Evolutionary conservation across 2,888 invertebrate species (phyloP), one percentile per base, ranked within the genome.

Genomic region (Aradus depressus): DNA sequence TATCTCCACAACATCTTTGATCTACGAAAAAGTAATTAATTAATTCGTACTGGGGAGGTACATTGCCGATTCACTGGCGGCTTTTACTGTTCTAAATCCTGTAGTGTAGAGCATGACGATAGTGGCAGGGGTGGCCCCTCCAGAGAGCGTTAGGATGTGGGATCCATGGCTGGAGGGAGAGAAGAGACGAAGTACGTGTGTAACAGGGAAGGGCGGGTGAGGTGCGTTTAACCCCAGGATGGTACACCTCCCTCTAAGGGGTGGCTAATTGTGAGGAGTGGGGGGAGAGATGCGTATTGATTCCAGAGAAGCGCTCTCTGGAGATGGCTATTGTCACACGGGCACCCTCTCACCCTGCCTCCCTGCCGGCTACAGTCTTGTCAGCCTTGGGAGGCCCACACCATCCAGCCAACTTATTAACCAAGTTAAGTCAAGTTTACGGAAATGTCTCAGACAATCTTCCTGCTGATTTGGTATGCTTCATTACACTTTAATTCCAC

Each of bases 241-340:
- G 42, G 42, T 25, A 26, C 23, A 42, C 42, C 42, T 42, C 42
- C 42, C 42, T 26, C 41, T 45, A 22, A 35, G 32, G 39, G 44
- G 31, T 38, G 47, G 47, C 47, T 47, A 37, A 34, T 50, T 50
- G 50, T 50, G 34, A 50, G 41, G 45, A 43, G 49, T 49, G 49
- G 49, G 48, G 49, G n/a, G 49, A 32, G 14, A 44, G 31, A 31
- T 31, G 8, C 31, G 35, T 51, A 51, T 51, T 51, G 51, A 51
- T 51, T 48, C 48, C 48, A 8, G 10, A 8, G 31, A 31, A 8
- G 18, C 48, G 21, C 48, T 31, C 49, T 28, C 41, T 22, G 49
- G 47, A 53, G 56, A 56, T 56, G 53, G 56, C 56, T 48, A 53
- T 53, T 56, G 56, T 56, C 56, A 55, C 54, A 48, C 54, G 38